Evolutionary conservation across 2,888 invertebrate species (phyloP).

Genomic region (Andricus quercusramuli): DNA sequence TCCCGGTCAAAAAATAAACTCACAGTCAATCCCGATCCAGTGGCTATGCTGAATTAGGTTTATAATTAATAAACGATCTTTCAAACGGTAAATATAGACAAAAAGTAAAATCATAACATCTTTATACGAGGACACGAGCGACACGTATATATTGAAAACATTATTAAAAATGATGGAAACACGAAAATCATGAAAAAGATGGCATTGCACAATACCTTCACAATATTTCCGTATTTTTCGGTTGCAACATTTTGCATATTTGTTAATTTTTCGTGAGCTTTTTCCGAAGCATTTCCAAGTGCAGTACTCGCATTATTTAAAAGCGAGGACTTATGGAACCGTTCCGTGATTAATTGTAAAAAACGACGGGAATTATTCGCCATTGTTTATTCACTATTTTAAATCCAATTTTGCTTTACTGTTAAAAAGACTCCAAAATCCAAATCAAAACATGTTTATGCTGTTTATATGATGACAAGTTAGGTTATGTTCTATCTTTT

Average conservation of each 20-base stretch:
- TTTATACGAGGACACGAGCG: not conserved
- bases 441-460: not conserved
- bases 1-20: too few species aligned
- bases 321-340: slow-evolving; percentile 64
- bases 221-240: slow-evolving; percentile 67
- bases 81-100: not conserved
- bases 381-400: slow-evolving; percentile 53
- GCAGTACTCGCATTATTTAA: slow-evolving; percentile 63
- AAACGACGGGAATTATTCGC: slow-evolving; percentile 62
- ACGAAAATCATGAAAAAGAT: not conserved
- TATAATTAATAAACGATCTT: too few species aligned
- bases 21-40: too few species aligned
- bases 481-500: not conserved
- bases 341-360: slow-evolving; percentile 60
- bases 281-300: slow-evolving; percentile 64
- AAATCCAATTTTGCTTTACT: not conserved
- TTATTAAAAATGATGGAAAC: not conserved
- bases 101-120: not conserved
- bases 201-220: slow-evolving; percentile 63
- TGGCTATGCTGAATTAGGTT: too few species aligned
- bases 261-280: slow-evolving; percentile 65
- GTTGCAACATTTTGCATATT: slow-evolving; percentile 64
- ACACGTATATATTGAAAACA: too few species aligned
- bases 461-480: not conserved
- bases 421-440: too few species aligned